A percentile compares a stretch with the other conserved stretches of the same genome.
These are phyloP conservation scores for Hylia prasina DNA, from an alignment of 2,113 vertebrate species.

Conservation along the genomic window DNA sequence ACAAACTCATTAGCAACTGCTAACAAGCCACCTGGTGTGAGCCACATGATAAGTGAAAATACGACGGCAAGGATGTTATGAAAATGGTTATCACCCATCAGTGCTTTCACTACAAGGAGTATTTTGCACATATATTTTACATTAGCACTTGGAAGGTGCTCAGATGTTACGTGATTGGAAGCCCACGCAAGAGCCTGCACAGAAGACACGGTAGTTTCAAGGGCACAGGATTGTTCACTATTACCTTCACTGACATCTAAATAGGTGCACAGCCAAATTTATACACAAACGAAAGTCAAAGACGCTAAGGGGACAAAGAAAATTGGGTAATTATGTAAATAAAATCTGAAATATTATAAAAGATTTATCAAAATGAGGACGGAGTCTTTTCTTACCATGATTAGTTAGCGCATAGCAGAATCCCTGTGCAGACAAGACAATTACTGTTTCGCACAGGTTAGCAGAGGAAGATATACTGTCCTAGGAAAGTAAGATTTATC, in stretches of 20 bases:
- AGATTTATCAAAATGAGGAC: not conserved
- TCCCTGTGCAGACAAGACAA: not conserved
- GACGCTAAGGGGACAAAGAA: not conserved
- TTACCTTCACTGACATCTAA: constrained; percentile 11
- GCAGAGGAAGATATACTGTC: not conserved
- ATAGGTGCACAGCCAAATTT: constrained; percentile 21
- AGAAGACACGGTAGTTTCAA: constrained; percentile 22
- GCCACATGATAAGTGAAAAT: constrained; percentile 58
- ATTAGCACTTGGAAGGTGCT: constrained; percentile 57
- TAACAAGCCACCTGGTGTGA: constrained; percentile 26
- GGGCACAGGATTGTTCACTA: constrained; percentile 33
- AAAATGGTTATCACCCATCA: constrained; percentile 61
- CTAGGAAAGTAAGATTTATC: not conserved
- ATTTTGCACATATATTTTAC: constrained; percentile 48
- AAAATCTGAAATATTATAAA: constrained; percentile 17
- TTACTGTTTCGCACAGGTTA: not conserved
- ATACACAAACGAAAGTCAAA: constrained; percentile 39
- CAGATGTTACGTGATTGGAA: not conserved
- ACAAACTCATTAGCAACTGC: constrained; percentile 44
- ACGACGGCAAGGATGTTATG: constrained; percentile 42
- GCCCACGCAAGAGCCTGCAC: not conserved
- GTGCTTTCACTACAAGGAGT: constrained; percentile 50
- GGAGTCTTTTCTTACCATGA: not conserved
- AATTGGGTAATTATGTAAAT: constrained; percentile 13
- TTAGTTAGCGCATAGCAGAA: not conserved